Percentiles rank a stretch among this genome's conserved stretches.
Conservation (phyloP, 2,888 invertebrate genomes). For the Temnothorax unifasciatus region DNA sequence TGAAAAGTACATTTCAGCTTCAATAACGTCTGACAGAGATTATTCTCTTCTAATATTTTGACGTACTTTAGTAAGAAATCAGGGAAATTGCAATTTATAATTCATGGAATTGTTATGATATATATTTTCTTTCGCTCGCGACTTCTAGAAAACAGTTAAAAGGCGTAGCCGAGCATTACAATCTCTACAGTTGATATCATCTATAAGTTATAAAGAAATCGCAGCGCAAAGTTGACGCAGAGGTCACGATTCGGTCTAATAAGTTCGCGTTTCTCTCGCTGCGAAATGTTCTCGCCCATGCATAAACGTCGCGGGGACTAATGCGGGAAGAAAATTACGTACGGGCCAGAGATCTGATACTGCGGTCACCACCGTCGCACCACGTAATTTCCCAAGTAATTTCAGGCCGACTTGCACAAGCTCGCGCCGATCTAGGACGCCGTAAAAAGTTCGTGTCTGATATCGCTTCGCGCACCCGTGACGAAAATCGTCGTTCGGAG, state of each 20-base stretch:
- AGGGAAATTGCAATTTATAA: not conserved
- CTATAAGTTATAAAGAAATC: not conserved
- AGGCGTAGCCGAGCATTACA: constrained; percentile 22
- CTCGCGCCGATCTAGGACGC: constrained; percentile 52
- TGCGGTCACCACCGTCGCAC: constrained; percentile 24
- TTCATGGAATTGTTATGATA: not conserved
- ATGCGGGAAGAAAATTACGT: constrained; percentile 23
- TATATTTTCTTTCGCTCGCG: not conserved
- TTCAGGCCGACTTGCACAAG: constrained; percentile 35
- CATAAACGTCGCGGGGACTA: not conserved
- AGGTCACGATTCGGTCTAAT: constrained; percentile 33
- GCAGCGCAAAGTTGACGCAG: not conserved
- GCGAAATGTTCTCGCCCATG: not conserved
- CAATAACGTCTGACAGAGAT: not conserved
- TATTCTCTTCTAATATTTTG: not conserved
- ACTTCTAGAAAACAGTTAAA: constrained; percentile 28
- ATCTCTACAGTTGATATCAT: constrained; percentile 12
- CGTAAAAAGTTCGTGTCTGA: constrained; percentile 52
- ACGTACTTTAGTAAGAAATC: not conserved
- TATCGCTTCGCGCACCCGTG: constrained; percentile 52
- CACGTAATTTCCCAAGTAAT: constrained; percentile 34
- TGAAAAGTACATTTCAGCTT: not conserved
- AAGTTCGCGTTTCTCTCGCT: constrained; percentile 16
- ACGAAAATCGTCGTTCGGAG: constrained; percentile 44
- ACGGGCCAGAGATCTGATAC: constrained; percentile 30